Evolutionary conservation across 2,888 invertebrate species (phyloP), one percentile per base, ranked within the genome.

Genomic region (Cryptocheilus praepositus): DNA sequence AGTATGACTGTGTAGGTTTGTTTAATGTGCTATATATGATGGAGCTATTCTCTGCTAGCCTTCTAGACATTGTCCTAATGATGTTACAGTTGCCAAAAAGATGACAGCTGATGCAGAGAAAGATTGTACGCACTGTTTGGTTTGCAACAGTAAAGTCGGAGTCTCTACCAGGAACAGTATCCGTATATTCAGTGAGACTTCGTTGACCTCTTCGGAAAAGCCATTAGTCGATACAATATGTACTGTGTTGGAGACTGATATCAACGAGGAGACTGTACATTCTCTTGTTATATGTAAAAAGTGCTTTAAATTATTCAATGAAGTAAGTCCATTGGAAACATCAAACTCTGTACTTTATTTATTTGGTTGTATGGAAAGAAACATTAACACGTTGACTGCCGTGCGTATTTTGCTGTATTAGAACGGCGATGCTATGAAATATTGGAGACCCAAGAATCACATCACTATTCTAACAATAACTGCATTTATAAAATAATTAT

Each of bases 221-320:
- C 84, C 87, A 13, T 85, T 90, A 15, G 79, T 85, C 19, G 86
- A 89, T 57, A 86, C 89, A 11, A 89, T 92, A 70, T 88, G 89
- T 57, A 84, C 89, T 55, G 86, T 92, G 16, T 81, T 92, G 22
- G 89, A 90, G 56, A 89, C 85, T 63, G 89, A 90, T 0, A 78
- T 94, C 0, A 88, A 86, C 7, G 90, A 91, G 75, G 89, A 91
- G 0, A 88, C 85, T 46, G 90, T 90, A 0, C 92, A 93, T 68
- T 90, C 92, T 0, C 89, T 89, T 56, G 86, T 92, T 18, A 83
- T 95, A 2, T 95, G 95, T 85, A 93, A 92, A 82, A 93, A 93
- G 78, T 95, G 95, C 84, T 92, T 90, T 75, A 92, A 92, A 81
- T 82, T 91, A 7, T 90, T 93, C 57, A 89, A 91, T 19, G 93